A percentile compares a stretch with the other conserved stretches of the same genome.
These are phyloP conservation scores for Drosophila recens DNA, from an alignment of 2,888 invertebrate genomes.

Conservation along the genomic window DNA sequence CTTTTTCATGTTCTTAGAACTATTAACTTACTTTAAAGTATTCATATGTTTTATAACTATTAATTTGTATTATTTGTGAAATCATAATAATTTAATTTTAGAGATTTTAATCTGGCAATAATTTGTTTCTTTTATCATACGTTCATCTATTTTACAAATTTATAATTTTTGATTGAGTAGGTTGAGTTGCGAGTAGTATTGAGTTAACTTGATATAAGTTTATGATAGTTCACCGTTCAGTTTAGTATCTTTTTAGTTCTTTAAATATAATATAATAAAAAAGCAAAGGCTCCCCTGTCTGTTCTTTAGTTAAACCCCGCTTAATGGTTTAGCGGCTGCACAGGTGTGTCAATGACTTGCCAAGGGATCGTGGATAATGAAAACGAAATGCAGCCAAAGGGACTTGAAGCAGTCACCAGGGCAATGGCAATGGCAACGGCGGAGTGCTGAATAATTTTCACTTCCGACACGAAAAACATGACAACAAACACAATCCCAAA, in stretches of 20 bases:
- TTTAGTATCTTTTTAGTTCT: not conserved
- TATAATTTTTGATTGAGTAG: not conserved
- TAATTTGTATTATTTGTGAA: no score
- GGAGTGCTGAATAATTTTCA: constrained; percentile 72
- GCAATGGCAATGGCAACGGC: constrained; percentile 42
- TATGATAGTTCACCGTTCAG: no score
- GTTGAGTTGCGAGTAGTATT: not conserved
- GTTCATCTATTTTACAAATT: not conserved
- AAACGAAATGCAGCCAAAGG: constrained; percentile 74
- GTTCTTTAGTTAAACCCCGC: not conserved
- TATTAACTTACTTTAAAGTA: no score
- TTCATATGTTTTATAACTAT: no score
- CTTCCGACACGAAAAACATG: constrained; percentile 77
- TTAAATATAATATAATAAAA: constrained; percentile 13
- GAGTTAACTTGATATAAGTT: not conserved
- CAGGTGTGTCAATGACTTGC: constrained; percentile 79
- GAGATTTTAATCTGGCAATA: no score
- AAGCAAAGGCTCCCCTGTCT: constrained; percentile 3
- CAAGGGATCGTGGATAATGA: constrained; percentile 71
- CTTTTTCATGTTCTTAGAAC: no score
- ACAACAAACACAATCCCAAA: constrained; percentile 51
- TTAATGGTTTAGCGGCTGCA: constrained; percentile 44
- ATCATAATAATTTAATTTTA: no score
- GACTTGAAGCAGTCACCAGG: constrained; percentile 65
- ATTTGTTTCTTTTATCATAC: no score